Base-by-base conservation (phyloP, 1,140 invertebrate species). In the Ericerus pela region DNA sequence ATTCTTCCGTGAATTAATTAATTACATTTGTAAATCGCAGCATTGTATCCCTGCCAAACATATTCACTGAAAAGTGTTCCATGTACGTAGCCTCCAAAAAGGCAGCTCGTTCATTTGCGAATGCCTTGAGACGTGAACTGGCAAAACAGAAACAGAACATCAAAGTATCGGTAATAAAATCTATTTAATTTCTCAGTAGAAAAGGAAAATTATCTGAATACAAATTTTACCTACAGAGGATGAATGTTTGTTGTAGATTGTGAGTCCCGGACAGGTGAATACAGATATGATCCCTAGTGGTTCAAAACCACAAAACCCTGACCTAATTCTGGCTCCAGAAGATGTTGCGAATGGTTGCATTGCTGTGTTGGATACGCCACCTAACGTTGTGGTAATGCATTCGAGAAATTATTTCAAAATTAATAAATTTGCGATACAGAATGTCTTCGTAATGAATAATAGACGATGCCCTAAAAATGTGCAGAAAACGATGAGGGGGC, bases 81-180 rank as follows among this genome's bases (percentile, higher is more conserved):
- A 71, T 79, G 54, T 81, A 80, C 65, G 63, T 69, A 29, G 76
- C 75, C 10, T 76, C 75, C 10, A 81, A 81, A 64, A 71, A 71
- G 64, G 77, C 76, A 6, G 69, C 79, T 1, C 73, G 68, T 8
- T 73, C 73, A 20, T 65, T 81, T 38, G 71, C 73, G 12, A 76
- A 81, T 61, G 74, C 74, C 33, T 67, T 79, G 47, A 68, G 77
- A 16, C 68, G 72, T 26, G 79, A 82, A 63, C 69, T 81, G 18
- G 63, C 70, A 20, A 66, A 70, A 24, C 58, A 70, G 22, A 72
- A 74, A 26, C 71, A 68, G 6, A 75, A 76, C 55, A 77, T 81
- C 41, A 71, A 76, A 60, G 70, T 81, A 1, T 75, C 76, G 3
- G 76, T 77, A 66, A 10, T 18, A 16, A 14, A 24, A 24, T 24